Conservation (phyloP, 37 sponge, comb jelly and placozoan species). For the Beroe forskalii region DNA sequence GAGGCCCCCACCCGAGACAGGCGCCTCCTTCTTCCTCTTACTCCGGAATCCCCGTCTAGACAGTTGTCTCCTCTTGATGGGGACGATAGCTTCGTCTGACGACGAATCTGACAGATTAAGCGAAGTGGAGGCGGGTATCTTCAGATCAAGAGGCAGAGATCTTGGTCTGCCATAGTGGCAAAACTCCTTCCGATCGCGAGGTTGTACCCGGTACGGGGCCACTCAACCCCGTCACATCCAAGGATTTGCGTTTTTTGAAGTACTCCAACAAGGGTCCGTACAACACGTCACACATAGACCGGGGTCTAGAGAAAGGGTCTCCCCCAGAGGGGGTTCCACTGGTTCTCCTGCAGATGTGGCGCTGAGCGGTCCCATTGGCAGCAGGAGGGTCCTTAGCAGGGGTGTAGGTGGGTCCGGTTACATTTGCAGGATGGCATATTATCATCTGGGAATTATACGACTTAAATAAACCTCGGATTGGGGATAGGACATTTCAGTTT, state of each 20-base stretch:
- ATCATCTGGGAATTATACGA: no score
- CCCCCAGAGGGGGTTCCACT: neutral
- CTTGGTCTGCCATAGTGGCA: neutral
- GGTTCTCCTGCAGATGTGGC: neutral
- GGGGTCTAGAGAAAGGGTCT: neutral
- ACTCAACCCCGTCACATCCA: no score
- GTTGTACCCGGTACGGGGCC: no score
- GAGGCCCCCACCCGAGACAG: no score
- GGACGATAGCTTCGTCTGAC: neutral
- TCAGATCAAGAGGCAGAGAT: neutral
- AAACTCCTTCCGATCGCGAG: no score
- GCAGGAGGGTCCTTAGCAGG: neutral
- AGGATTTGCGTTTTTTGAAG: neutral
- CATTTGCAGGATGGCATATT: neutral
- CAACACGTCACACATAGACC: neutral
- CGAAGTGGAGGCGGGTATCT: neutral
- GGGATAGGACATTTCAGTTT: no score
- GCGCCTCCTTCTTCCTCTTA: neutral
- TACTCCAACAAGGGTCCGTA: neutral
- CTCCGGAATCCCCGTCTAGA: neutral
- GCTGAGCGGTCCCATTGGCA: neutral
- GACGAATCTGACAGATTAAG: neutral
- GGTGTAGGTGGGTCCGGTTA: neutral
- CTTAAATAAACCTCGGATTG: no score
- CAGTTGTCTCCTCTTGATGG: neutral